Evolutionary conservation across 2,797 vertebrate species (phyloP).

Genomic region (Acestrorhynchus altus): DNA sequence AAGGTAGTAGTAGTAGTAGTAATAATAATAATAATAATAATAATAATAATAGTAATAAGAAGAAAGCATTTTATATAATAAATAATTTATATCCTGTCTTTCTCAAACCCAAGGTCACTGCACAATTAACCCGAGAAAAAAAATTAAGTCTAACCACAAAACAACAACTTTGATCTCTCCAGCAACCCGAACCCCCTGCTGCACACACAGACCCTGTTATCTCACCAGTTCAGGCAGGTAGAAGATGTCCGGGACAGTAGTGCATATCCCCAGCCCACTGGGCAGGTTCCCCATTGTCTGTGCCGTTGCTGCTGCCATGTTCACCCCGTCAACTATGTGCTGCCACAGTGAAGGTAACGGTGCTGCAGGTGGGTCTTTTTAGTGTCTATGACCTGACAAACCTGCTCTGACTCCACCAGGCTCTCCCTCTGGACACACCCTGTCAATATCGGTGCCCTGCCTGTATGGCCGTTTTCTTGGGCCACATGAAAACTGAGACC

Average conservation of each 20-base stretch:
- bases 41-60: too few relatives aligned
- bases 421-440: conserved; percentile 67
- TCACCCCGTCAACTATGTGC: conserved; percentile 35
- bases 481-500: not conserved
- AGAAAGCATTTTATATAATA: too few relatives aligned
- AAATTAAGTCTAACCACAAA: not conserved
- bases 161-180: not conserved
- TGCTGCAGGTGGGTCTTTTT: conserved; percentile 65
- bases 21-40: too few relatives aligned
- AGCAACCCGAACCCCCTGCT: not conserved
- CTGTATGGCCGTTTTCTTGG: conserved; percentile 14
- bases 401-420: conserved; percentile 63
- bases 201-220: conserved; percentile 35
- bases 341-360: conserved; percentile 58
- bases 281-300: conserved; percentile 77
- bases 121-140: not conserved
- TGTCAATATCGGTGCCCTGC: conserved; percentile 19
- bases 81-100: not conserved
- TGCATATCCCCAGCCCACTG: conserved; percentile 79
- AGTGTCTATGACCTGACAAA: conserved; percentile 64
- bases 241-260: conserved; percentile 80
- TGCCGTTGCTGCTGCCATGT: conserved; percentile 74
- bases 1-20: too few relatives aligned
- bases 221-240: conserved; percentile 87
- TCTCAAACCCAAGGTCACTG: not conserved